Percentiles rank a stretch among this genome's conserved stretches.
Evolutionary conservation across 2,888 invertebrate genomes (phyloP).

Genomic region (Scaptomyza caliginosa): DNA sequence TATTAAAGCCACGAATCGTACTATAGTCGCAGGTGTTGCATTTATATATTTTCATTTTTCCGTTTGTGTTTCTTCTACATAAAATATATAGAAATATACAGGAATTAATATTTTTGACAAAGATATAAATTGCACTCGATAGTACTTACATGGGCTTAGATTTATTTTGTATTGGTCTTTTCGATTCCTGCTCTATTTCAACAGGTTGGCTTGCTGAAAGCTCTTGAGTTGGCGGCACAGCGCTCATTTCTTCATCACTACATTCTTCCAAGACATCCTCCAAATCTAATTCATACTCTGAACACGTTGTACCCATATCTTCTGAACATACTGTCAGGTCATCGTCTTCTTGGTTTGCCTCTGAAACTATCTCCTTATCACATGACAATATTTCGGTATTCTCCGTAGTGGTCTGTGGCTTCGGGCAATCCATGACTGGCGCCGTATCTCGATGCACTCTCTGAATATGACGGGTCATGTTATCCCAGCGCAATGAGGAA

Average conservation of each 20-base stretch:
- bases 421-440: neutral
- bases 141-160: conserved; percentile 29
- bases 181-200: neutral
- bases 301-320: neutral
- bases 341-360: neutral
- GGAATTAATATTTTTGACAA: neutral
- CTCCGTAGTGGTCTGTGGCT: neutral
- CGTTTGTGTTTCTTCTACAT: conserved; percentile 21
- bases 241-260: neutral
- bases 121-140: neutral
- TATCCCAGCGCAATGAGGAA: conserved; percentile 45
- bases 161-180: conserved; percentile 5
- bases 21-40: conserved; percentile 38
- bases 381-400: neutral
- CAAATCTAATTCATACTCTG: neutral
- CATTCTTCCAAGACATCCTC: neutral
- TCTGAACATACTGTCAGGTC: neutral
- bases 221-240: neutral
- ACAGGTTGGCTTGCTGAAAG: neutral
- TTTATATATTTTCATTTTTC: conserved; percentile 27
- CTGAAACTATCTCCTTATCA: neutral
- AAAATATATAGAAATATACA: neutral
- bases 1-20: conserved; percentile 40
- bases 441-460: conserved; percentile 21
- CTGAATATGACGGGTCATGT: conserved; percentile 29